Evolutionary conservation across 2,888 invertebrate species (phyloP).

Genomic region (Malthinus seriepunctatus): DNA sequence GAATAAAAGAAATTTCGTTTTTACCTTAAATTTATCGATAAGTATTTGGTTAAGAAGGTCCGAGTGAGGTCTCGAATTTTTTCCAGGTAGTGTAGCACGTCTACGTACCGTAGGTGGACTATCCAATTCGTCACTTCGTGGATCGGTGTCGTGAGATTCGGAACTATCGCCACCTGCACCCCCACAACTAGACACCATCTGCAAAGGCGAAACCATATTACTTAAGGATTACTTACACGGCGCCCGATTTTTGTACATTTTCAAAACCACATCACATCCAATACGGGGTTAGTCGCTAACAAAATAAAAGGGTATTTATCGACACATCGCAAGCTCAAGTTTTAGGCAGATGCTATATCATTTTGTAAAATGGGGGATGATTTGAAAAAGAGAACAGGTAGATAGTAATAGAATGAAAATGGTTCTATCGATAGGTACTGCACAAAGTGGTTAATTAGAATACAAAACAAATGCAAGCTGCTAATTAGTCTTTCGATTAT

Average conservation of each 20-base stretch:
- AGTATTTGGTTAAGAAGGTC: constrained; percentile 63
- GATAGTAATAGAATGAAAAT: too few species aligned
- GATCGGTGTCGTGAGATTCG: constrained; percentile 59
- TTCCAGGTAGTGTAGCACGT: constrained; percentile 46
- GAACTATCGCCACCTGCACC: constrained; percentile 60
- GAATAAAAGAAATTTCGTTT: constrained; percentile 21
- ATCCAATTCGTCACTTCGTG: constrained; percentile 57
- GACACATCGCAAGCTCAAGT: background rate
- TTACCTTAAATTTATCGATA: constrained; percentile 63
- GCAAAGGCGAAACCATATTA: constrained; percentile 36
- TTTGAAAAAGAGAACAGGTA: too few species aligned
- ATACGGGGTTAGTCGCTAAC: background rate
- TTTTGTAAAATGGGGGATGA: background rate
- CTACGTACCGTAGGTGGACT: constrained; percentile 60
- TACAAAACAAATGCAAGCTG: background rate
- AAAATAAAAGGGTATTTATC: background rate
- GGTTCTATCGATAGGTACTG: too few species aligned
- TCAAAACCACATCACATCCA: background rate
- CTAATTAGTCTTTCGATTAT: background rate
- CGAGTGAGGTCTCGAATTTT: constrained; percentile 59
- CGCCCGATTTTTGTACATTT: background rate
- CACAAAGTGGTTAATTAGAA: background rate
- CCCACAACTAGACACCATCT: constrained; percentile 57
- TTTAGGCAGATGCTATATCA: background rate
- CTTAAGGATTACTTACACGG: constrained; percentile 1